A percentile compares a stretch with the other conserved stretches of the same genome.
Conservation (phyloP, 2,113 vertebrate genomes). For the Engraulis encrasicolus region DNA sequence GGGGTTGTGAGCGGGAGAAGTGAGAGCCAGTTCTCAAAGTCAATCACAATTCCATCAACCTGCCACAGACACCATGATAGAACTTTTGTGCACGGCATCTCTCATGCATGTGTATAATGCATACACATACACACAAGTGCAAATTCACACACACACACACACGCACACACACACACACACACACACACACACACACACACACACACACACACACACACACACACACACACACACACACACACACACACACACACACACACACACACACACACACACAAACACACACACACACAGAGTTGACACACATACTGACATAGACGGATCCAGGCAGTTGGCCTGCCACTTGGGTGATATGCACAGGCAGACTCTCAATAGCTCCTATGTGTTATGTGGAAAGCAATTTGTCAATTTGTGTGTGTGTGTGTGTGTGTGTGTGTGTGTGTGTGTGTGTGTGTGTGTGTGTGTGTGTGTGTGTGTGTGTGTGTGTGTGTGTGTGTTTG, state of each 20-base stretch:
- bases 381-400: neutral
- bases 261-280: conserved; percentile 33
- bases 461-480: too few relatives aligned
- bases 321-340: neutral
- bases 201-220: conserved; percentile 26
- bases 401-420: neutral
- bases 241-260: neutral
- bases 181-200: too few relatives aligned
- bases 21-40: neutral
- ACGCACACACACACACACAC: neutral
- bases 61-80: neutral
- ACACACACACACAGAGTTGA: conserved; percentile 20
- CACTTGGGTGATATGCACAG: neutral
- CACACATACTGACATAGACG: neutral
- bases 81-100: neutral
- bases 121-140: conserved; percentile 32
- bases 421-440: neutral
- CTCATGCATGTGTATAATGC: neutral
- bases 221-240: conserved; percentile 32
- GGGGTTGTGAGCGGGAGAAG: neutral
- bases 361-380: neutral
- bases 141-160: conserved; percentile 24
- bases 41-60: neutral
- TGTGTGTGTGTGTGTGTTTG: too few relatives aligned
- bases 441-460: too few relatives aligned